Evolutionary conservation across 2,797 vertebrate genomes (phyloP).

Genomic region (Halcyon smyrnensis): DNA sequence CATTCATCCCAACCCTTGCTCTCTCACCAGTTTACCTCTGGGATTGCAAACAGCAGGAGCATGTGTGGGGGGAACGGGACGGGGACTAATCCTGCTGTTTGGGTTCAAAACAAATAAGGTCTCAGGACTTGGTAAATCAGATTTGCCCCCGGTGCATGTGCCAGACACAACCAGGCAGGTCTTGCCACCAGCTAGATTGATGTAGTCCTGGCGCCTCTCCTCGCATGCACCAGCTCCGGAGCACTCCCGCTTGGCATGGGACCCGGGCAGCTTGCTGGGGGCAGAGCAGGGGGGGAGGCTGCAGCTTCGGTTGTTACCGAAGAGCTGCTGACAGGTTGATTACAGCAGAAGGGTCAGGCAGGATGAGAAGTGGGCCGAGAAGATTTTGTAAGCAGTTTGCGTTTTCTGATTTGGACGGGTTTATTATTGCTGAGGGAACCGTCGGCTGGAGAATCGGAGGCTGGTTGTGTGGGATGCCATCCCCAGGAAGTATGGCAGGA

Average conservation of each 20-base stretch:
- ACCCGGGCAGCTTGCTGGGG: neutral
- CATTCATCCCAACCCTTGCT: slow-evolving; percentile 31
- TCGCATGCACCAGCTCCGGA: neutral
- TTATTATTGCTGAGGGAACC: neutral
- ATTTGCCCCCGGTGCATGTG: slow-evolving; percentile 35
- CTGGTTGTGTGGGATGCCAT: neutral
- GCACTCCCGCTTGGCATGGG: slow-evolving; percentile 41
- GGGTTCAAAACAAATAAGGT: slow-evolving; percentile 55
- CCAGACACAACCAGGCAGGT: slow-evolving; percentile 65
- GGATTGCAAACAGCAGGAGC: neutral
- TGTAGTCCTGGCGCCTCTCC: neutral
- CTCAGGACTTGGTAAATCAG: slow-evolving; percentile 25
- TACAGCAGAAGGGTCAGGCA: slow-evolving; percentile 27
- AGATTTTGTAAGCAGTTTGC: slow-evolving; percentile 51
- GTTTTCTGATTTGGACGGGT: neutral
- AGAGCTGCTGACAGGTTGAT: slow-evolving; percentile 51
- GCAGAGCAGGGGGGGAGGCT: neutral
- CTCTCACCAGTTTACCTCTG: neutral
- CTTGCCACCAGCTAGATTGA: slow-evolving; percentile 40
- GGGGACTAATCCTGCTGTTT: slow-evolving; percentile 42
- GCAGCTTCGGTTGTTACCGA: neutral
- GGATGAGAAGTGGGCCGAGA: slow-evolving; percentile 22
- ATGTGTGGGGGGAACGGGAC: neutral
- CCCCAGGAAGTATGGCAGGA: neutral
- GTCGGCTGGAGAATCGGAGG: neutral